Percentiles rank a stretch among this genome's conserved stretches.
Conservation (phyloP, 2,888 invertebrate species). For the Conistra vaccinii region DNA sequence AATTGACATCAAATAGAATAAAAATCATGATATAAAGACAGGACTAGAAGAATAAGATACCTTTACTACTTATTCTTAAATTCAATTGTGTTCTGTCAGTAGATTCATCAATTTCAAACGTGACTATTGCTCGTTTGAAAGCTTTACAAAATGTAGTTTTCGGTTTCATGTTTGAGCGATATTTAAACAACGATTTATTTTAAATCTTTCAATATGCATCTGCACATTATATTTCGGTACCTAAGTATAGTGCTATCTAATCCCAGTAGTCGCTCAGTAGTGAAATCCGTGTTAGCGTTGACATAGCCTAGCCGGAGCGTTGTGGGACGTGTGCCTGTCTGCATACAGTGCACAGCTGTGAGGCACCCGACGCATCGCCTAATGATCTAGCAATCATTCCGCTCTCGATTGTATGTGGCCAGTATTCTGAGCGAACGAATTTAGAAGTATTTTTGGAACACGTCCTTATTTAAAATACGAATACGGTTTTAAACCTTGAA, state of each 20-base stretch:
- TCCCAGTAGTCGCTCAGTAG: conserved; percentile 29
- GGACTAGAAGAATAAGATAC: background rate
- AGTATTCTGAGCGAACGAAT: conserved; percentile 22
- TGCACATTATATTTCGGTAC: conserved; percentile 10
- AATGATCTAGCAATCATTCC: conserved; percentile 57
- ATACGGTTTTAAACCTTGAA: background rate
- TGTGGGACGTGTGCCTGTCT: conserved; percentile 40
- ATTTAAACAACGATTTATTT: background rate
- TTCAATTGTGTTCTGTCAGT: background rate
- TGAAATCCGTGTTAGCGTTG: conserved; percentile 50
- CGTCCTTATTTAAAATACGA: background rate
- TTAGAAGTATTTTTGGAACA: background rate
- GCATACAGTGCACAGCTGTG: conserved; percentile 21
- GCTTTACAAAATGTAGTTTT: background rate
- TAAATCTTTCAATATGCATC: conserved; percentile 1
- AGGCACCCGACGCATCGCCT: conserved; percentile 24
- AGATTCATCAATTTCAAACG: background rate
- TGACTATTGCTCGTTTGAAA: background rate
- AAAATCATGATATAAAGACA: background rate
- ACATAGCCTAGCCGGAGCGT: conserved; percentile 41
- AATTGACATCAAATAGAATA: background rate
- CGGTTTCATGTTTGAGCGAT: background rate
- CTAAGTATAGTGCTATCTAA: conserved; percentile 14
- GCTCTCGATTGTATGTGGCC: conserved; percentile 23
- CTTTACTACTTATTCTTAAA: background rate